Evolutionary conservation across 2,113 vertebrate genomes (phyloP).

Genomic region (Myocastor coypus): DNA sequence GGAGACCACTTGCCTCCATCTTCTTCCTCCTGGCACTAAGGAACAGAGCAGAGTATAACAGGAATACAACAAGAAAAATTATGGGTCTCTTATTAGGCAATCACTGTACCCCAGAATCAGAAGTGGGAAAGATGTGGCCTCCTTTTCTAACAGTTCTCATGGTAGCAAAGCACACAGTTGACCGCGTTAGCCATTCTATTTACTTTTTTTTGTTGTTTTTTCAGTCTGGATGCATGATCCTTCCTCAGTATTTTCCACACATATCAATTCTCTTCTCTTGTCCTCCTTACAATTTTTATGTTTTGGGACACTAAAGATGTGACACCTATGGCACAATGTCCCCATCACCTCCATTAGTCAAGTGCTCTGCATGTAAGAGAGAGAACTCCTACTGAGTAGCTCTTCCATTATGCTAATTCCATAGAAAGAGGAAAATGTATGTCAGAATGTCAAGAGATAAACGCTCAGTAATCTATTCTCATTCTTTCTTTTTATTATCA

Average conservation of each 20-base stretch:
- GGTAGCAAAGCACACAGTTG: background rate
- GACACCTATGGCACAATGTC: background rate
- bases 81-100: background rate
- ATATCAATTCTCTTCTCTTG: constrained; percentile 19
- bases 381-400: background rate
- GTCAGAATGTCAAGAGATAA: constrained; percentile 13
- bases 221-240: background rate
- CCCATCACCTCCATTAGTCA: background rate
- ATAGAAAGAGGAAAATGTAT: constrained; percentile 20
- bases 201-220: background rate
- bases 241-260: background rate
- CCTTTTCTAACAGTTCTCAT: background rate
- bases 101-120: background rate
- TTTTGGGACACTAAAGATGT: background rate
- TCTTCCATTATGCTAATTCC: background rate
- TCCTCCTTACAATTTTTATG: background rate
- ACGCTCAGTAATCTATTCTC: background rate
- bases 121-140: background rate
- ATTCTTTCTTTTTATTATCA: background rate
- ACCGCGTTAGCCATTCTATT: background rate
- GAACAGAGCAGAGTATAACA: background rate
- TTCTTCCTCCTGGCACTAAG: constrained; percentile 3
- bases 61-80: background rate
- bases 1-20: background rate
- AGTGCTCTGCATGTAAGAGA: background rate